A percentile compares a stretch with the other conserved stretches of the same genome.
Evolutionary conservation across 2,113 vertebrate genomes (phyloP).

Genomic region (Chaenogobius annularis): DNA sequence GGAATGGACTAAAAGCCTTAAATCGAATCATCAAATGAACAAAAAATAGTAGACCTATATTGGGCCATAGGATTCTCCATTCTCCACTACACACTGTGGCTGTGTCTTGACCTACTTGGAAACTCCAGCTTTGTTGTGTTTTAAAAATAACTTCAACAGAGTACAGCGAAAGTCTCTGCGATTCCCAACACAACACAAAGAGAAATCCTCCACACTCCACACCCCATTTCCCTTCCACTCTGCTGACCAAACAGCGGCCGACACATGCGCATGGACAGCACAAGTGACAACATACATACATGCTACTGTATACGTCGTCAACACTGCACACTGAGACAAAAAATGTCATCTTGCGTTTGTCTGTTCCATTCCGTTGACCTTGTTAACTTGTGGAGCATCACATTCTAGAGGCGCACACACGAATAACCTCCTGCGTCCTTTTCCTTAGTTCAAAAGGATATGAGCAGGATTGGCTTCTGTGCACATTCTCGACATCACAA

Average conservation of each 20-base stretch:
- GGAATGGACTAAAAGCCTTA: no score
- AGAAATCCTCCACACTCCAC: slow-evolving; percentile 17
- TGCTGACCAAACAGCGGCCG: slow-evolving; percentile 23
- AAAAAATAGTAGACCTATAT: not conserved
- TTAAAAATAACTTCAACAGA: slow-evolving; percentile 57
- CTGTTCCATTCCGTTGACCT: slow-evolving; percentile 55
- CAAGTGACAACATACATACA: not conserved
- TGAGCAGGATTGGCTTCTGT: not conserved
- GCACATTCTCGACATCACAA: slow-evolving; percentile 4
- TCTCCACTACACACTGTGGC: not conserved
- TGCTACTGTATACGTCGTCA: not conserved
- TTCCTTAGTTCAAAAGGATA: not conserved
- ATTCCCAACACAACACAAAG: slow-evolving; percentile 28
- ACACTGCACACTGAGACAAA: not conserved
- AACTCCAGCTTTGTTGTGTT: slow-evolving; percentile 50
- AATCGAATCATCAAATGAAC: not conserved
- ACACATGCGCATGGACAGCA: not conserved
- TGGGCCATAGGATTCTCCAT: not conserved
- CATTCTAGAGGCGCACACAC: slow-evolving; percentile 20
- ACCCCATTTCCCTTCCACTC: slow-evolving; percentile 8
- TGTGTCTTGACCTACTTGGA: slow-evolving; percentile 65
- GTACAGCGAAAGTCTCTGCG: slow-evolving; percentile 9
- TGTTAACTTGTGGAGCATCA: slow-evolving; percentile 64
- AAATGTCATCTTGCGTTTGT: slow-evolving; percentile 5
- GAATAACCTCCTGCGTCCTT: not conserved